phyloP scores from a whole-genome alignment of 1,140 invertebrate genomes.

The Drosophila pruinosa region DNA sequence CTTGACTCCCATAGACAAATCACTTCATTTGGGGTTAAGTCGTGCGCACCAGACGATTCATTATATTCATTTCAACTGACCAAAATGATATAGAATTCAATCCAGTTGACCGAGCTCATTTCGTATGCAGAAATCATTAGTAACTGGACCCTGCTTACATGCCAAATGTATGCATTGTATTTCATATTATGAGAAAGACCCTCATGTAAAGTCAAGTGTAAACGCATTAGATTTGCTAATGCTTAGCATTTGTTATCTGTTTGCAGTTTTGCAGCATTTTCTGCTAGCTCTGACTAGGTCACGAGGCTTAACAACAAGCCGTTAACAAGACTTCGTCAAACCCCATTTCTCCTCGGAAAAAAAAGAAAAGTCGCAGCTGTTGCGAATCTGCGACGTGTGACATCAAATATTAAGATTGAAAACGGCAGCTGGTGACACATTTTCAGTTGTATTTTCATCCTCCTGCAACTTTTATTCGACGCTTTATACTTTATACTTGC shows the following conservation, averaged over 20 bases:
- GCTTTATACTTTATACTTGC: too few relatives aligned
- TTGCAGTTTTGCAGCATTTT: not conserved
- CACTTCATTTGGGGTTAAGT: slow-evolving; percentile 33
- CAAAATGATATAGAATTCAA: too few relatives aligned
- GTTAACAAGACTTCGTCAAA: slow-evolving; percentile 15
- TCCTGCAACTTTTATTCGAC: slow-evolving; percentile 18
- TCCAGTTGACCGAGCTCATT: slow-evolving; percentile 38
- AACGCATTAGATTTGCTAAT: slow-evolving; percentile 52
- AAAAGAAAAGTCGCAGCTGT: slow-evolving; percentile 49
- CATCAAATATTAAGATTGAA: slow-evolving; percentile 80
- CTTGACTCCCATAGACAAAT: slow-evolving; percentile 15
- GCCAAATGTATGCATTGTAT: slow-evolving; percentile 64
- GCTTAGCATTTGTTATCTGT: slow-evolving; percentile 16
- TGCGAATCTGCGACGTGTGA: slow-evolving; percentile 44
- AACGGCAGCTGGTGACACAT: slow-evolving; percentile 65
- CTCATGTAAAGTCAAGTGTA: slow-evolving; percentile 16
- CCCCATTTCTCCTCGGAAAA: not conserved
- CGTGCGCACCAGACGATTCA: slow-evolving; percentile 40
- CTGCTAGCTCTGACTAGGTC: slow-evolving; percentile 17
- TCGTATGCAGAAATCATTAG: slow-evolving; percentile 55
- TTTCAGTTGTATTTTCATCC: slow-evolving; percentile 38
- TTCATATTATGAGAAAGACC: slow-evolving; percentile 27
- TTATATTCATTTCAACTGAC: slow-evolving; percentile 5
- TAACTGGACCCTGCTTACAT: slow-evolving; percentile 41
- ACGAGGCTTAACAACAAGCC: slow-evolving; percentile 26